phyloP scores from a whole-genome alignment of 2,797 vertebrate species.

The Gambelia wislizenii region DNA sequence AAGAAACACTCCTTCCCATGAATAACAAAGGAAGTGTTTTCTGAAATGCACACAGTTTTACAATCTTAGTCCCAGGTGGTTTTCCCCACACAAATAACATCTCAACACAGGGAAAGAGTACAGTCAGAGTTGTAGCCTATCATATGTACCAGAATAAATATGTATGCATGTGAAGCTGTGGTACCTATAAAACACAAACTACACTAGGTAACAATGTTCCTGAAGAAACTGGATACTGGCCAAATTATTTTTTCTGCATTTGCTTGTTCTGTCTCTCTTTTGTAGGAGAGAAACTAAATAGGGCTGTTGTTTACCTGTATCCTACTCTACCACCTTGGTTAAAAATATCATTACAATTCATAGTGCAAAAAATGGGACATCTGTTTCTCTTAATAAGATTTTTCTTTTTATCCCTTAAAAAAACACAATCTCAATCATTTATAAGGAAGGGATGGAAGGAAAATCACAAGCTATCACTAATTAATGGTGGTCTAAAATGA shows the following conservation, averaged over 20 bases:
- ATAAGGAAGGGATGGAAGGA: not conserved
- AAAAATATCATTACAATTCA: constrained; percentile 15
- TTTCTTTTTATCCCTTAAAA: not conserved
- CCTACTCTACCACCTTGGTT: not conserved
- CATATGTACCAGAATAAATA: not conserved
- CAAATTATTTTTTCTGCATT: not conserved
- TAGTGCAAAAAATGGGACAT: constrained; percentile 1
- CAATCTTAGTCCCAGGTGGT: not conserved
- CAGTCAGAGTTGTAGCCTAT: not conserved
- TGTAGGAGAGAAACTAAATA: not conserved
- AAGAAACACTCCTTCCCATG: not conserved
- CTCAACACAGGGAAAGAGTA: not conserved
- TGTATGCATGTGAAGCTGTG: not conserved
- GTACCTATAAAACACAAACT: not conserved
- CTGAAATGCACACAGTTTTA: not conserved
- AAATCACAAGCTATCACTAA: not conserved
- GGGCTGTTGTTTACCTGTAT: constrained; percentile 9
- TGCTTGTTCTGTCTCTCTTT: constrained; percentile 2
- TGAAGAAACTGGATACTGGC: not conserved
- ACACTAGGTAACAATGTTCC: not conserved
- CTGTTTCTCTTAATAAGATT: not conserved
- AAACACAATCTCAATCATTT: not conserved
- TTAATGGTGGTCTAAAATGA: constrained; percentile 34
- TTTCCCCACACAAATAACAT: not conserved
- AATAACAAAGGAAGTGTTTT: not conserved